phyloP scores from a whole-genome alignment of 2,888 invertebrate genomes.

The Bruchidius siliquastri region DNA sequence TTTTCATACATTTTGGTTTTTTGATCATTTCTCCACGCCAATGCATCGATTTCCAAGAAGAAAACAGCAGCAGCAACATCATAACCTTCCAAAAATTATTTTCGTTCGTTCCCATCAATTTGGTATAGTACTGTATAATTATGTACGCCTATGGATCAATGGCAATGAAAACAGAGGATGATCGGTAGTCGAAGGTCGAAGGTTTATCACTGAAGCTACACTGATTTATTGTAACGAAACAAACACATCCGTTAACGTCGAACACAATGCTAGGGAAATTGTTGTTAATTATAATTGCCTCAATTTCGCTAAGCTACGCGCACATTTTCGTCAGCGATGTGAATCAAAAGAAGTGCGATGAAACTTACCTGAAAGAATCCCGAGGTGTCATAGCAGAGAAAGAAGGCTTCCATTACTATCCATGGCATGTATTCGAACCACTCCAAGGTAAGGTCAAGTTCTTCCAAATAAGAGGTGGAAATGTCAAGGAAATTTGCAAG shows the following conservation, averaged over 20 bases:
- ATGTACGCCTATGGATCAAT: neutral
- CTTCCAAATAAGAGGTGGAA: constrained; percentile 7
- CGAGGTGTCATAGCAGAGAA: constrained; percentile 10
- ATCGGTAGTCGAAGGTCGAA: neutral
- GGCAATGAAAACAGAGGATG: neutral
- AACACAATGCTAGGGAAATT: neutral
- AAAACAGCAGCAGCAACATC: too few relatives aligned
- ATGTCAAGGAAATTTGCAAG: constrained; percentile 17
- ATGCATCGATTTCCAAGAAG: too few relatives aligned
- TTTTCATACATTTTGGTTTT: too few relatives aligned
- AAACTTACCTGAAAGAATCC: constrained; percentile 9
- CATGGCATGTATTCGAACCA: constrained; percentile 15
- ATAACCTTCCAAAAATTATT: too few relatives aligned
- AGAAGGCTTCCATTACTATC: constrained; percentile 18
- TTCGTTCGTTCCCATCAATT: too few relatives aligned
- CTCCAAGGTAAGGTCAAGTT: constrained; percentile 13
- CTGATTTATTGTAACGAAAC: neutral
- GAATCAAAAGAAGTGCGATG: constrained; percentile 8
- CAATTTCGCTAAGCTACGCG: constrained; percentile 27
- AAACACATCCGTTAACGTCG: neutral
- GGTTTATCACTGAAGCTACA: neutral
- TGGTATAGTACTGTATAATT: too few relatives aligned
- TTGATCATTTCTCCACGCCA: too few relatives aligned
- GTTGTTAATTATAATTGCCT: neutral
- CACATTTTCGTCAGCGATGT: constrained; percentile 7